Base-by-base conservation (phyloP, 2,888 invertebrate species). In the Allygus modestus region DNA sequence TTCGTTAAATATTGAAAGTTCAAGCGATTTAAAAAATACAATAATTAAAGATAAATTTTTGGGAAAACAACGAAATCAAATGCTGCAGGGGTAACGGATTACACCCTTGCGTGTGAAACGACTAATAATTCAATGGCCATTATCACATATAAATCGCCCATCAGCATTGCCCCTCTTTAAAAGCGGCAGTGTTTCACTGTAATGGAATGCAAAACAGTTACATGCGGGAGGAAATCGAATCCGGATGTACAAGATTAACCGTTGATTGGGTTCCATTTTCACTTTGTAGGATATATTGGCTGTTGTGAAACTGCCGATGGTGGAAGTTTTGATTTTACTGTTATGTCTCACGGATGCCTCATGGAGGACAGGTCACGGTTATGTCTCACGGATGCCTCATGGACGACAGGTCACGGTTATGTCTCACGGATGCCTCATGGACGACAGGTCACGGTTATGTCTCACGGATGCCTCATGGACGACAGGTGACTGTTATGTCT, bases 121-220 rank as follows among this genome's bases (percentile, higher is more conserved):
- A 20, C 37, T 23, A 71, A 71, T 71, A 33, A 71, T 71, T 71
- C 33, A 71, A 37, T 41, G 15, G 20, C 71, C 71, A 71, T 71
- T 71, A 71, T 23, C 71, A 33, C 37, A 20, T 71, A 37, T 33
- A 37, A 69, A 71, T 71, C 20, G 33, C 23, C 71, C 20, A 71
- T 71, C 41, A 71, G 23, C 71, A 11, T 5, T n/a, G 41, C n/a
- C 33, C 71, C 69, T 28, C 61, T 71, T 71, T 71, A 28, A 71
- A 71, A 71, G n/a, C 37, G 71, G 17, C 37, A 1, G 15, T 33
- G 71, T 37, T 71, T 71, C 71, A 71, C 37, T 71, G 71, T 71
- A 71, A 71, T 71, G 37, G 71, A 71, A 71, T 71, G 71, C 71
- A 71, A 71, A 71, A 71, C 71, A 71, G 71, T 71, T 20, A 71